A percentile compares a stretch with the other conserved stretches of the same genome.
phyloP scores from a whole-genome alignment of 2,113 vertebrate genomes.

The Poicephalus meyeri region DNA sequence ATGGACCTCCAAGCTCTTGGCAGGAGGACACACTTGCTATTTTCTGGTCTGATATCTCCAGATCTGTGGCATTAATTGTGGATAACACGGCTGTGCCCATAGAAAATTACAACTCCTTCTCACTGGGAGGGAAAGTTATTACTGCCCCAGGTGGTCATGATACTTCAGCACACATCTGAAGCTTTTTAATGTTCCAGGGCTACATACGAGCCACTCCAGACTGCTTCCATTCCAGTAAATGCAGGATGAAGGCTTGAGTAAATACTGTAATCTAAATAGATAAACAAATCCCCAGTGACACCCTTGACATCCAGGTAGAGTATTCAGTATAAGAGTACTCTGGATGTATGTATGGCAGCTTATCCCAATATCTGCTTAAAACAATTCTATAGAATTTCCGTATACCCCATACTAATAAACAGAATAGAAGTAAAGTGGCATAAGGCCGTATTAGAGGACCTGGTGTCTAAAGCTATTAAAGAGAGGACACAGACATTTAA shows the following conservation, averaged over 20 bases:
- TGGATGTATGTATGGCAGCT: background rate
- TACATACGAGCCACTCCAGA: background rate
- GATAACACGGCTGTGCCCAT: background rate
- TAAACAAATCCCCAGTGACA: background rate
- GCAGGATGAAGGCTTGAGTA: background rate
- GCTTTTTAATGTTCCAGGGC: background rate
- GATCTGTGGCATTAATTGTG: background rate
- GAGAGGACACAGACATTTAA: background rate
- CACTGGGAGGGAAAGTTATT: background rate
- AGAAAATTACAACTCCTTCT: background rate
- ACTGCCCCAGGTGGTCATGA: background rate
- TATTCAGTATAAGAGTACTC: background rate
- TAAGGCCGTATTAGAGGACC: background rate
- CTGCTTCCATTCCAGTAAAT: background rate
- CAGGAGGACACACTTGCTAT: background rate
- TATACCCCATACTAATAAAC: background rate
- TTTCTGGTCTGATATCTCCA: slow-evolving; percentile 26
- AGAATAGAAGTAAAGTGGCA: background rate
- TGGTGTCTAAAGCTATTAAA: background rate
- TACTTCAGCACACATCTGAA: background rate
- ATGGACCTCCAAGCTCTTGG: background rate
- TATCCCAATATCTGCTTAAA: background rate
- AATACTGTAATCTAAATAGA: background rate
- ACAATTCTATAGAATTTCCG: background rate
- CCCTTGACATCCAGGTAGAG: background rate